These are phyloP conservation scores for Gnathonemus echidnorhynchus DNA, from an alignment of 2,113 vertebrate species.

Conservation along the genomic window DNA sequence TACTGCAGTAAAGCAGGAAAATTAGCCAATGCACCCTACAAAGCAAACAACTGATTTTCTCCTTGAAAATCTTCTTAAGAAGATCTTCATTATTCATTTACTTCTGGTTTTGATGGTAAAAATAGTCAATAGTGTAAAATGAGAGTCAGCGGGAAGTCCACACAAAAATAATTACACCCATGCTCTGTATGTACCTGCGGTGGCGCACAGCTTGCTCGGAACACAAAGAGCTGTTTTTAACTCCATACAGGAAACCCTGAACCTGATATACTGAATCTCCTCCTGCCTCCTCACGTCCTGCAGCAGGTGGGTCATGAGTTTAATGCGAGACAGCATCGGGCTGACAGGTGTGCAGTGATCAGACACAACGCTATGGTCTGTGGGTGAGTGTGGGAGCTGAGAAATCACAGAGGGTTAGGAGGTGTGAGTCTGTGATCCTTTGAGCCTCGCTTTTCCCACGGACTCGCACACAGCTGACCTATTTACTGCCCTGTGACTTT, in stretches of 20 bases:
- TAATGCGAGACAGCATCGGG: background rate
- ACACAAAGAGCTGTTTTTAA: background rate
- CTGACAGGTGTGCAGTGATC: background rate
- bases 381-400: background rate
- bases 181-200: background rate
- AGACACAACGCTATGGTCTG: background rate
- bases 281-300: background rate
- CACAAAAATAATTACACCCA: background rate
- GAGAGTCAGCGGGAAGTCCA: background rate
- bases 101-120: background rate
- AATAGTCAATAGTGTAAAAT: background rate
- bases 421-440: background rate
- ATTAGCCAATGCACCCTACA: background rate
- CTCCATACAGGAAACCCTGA: background rate
- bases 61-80: background rate
- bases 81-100: background rate
- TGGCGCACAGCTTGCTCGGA: background rate
- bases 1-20: background rate
- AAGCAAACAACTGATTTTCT: background rate
- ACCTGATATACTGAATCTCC: background rate
- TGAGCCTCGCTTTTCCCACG: background rate
- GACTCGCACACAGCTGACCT: background rate
- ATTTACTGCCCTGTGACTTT: background rate
- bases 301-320: background rate
- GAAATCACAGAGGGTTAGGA: too few species aligned